Evolutionary conservation across 2,888 invertebrate species (phyloP).

Genomic region (Dendrolimus houi): DNA sequence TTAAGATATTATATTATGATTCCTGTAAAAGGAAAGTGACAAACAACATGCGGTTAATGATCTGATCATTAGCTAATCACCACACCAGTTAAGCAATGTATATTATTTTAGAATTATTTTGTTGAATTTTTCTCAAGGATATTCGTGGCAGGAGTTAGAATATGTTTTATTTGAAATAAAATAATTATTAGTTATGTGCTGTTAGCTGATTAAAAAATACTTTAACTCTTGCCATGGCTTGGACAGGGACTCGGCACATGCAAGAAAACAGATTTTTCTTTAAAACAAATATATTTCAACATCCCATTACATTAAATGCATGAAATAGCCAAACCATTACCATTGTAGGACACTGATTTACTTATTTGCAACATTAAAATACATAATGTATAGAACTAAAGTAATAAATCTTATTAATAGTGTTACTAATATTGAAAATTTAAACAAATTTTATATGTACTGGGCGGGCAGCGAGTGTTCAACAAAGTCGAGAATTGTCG

Average conservation of each 20-base stretch:
- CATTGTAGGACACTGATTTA: constrained; percentile 35
- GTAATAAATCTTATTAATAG: background rate
- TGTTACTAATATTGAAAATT: background rate
- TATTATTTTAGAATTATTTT: background rate
- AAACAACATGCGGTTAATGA: constrained; percentile 24
- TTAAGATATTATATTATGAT: too few species aligned
- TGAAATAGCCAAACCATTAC: constrained; percentile 51
- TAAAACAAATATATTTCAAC: constrained; percentile 64
- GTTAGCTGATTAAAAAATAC: too few species aligned
- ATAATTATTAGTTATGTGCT: too few species aligned
- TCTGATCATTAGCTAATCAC: constrained; percentile 15
- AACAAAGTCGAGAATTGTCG: too few species aligned
- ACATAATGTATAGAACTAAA: constrained; percentile 3
- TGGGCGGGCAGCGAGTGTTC: too few species aligned
- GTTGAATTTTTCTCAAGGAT: constrained; percentile 7
- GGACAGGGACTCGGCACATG: constrained; percentile 54
- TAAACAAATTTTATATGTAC: too few species aligned
- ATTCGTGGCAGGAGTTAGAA: constrained; percentile 22
- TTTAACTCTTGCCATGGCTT: constrained; percentile 35
- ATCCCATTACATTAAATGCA: constrained; percentile 61
- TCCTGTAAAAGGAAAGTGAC: background rate
- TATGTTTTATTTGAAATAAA: too few species aligned
- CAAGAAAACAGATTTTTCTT: constrained; percentile 70
- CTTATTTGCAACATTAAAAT: constrained; percentile 10
- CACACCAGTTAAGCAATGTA: constrained; percentile 5